A percentile compares a stretch with the other conserved stretches of the same genome.
These are phyloP conservation scores for Gymnothorax javanicus DNA, from an alignment of 2,797 vertebrate genomes.

Conservation along the genomic window DNA sequence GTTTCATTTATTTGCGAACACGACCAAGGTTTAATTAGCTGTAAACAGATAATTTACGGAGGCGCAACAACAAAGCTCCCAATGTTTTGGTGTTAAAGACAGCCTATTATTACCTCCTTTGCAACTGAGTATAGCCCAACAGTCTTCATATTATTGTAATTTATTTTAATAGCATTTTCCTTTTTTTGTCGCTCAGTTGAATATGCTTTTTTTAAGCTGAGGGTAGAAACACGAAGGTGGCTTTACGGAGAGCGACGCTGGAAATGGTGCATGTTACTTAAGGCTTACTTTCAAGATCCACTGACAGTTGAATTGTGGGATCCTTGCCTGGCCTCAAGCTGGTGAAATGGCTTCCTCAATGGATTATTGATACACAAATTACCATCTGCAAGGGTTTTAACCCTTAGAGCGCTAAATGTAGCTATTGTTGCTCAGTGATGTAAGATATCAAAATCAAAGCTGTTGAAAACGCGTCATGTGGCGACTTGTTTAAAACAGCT, in stretches of 20 bases:
- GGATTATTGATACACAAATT: slow-evolving; percentile 1
- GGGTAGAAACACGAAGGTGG: not conserved
- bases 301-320: not conserved
- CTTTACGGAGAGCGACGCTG: not conserved
- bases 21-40: slow-evolving; percentile 26
- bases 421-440: too few relatives aligned
- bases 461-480: too few relatives aligned
- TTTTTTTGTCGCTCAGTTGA: not conserved
- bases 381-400: not conserved
- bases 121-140: not conserved
- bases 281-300: not conserved
- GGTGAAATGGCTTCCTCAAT: not conserved
- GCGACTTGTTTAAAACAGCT: too few relatives aligned
- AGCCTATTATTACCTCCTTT: slow-evolving; percentile 12
- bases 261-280: not conserved
- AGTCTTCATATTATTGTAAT: slow-evolving; percentile 21
- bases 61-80: not conserved
- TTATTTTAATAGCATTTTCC: not conserved
- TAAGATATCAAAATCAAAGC: too few relatives aligned
- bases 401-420: too few relatives aligned
- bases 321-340: not conserved
- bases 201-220: not conserved
- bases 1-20: slow-evolving; percentile 17
- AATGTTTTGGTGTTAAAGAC: slow-evolving; percentile 8
- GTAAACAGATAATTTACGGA: slow-evolving; percentile 20